Conservation (phyloP, 2,113 vertebrate species). For the Athene noctua region DNA sequence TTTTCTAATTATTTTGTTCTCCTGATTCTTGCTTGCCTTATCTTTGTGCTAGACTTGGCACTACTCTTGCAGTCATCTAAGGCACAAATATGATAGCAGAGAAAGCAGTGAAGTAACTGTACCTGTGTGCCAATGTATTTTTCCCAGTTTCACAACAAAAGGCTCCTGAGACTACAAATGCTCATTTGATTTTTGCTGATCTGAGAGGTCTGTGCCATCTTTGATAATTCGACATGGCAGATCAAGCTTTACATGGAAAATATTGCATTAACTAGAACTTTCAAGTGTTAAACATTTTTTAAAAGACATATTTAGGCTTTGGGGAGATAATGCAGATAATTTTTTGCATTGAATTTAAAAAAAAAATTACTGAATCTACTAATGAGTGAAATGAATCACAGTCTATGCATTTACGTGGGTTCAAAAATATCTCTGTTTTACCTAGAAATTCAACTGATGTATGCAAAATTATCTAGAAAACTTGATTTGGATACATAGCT, state of each 20-base stretch:
- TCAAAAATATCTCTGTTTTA: constrained; percentile 11
- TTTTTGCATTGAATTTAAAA: not conserved
- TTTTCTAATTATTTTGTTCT: not conserved
- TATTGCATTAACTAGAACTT: constrained; percentile 15
- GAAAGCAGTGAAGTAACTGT: not conserved
- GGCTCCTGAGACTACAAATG: not conserved
- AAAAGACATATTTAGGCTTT: not conserved
- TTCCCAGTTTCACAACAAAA: constrained; percentile 7
- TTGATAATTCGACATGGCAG: constrained; percentile 17
- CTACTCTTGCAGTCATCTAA: not conserved
- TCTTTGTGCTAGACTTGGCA: not conserved
- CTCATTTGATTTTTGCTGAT: constrained; percentile 54
- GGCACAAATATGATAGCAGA: not conserved
- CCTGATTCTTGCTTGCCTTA: not conserved
- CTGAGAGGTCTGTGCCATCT: constrained; percentile 18
- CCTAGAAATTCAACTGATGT: not conserved
- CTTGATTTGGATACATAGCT: constrained; percentile 13
- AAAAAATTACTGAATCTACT: not conserved
- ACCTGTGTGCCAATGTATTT: not conserved
- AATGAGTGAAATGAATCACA: not conserved
- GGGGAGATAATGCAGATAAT: not conserved
- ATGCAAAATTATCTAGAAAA: constrained; percentile 18
- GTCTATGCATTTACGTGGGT: not conserved
- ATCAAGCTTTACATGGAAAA: constrained; percentile 34
- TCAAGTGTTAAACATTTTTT: not conserved